Base-by-base conservation (phyloP, 2,888 invertebrate genomes). In the Hypsopygia costalis region DNA sequence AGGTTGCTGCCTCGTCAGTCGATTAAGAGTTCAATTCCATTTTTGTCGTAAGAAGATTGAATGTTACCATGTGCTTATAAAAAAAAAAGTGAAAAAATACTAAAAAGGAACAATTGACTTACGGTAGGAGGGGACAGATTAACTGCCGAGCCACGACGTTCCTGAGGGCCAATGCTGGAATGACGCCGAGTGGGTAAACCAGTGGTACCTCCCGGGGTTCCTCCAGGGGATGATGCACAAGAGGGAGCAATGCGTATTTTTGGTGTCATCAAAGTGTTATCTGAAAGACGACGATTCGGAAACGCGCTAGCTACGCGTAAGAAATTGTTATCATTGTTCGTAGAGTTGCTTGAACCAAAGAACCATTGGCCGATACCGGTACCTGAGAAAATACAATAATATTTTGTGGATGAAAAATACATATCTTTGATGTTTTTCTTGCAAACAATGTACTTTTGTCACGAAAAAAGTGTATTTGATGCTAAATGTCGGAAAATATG, bases 81-180 rank as follows among this genome's bases (percentile, higher is more conserved):
- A 8, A 25, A 1, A 25, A n/a, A 25, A 8, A 7, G 3, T 4
- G 6, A 16, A 16, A 16, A 3, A 2, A 16, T 16, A 16, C 2
- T 4, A 16, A 16, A 16, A 16, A 16, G 2, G 16, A 3, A 16
- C 4, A 16, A 16, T 3, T 4, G 16, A 91, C 93, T 92, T 92
- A 97, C 97, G 90, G 95, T 94, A 55, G 96, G 96, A 55, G 96
- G 96, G 46, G 96, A 96, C 46, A 96, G 90, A 86, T 96, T 96
- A 54, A 94, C 93, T 46, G 94, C 93, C 8, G 95, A 95, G 41
- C 94, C 94, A 39, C 96, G 93, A 49, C 96, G 92, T 72, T 97
- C 96, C 69, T 97, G 96, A 0, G 97, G 95, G 11, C 96, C 97
- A 59, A 96, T 97, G 80, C 96, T 96, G 41, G 97, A 97, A 78